Evolutionary conservation across 2,797 vertebrate species (phyloP).

Genomic region (Lithobates sylvaticus): DNA sequence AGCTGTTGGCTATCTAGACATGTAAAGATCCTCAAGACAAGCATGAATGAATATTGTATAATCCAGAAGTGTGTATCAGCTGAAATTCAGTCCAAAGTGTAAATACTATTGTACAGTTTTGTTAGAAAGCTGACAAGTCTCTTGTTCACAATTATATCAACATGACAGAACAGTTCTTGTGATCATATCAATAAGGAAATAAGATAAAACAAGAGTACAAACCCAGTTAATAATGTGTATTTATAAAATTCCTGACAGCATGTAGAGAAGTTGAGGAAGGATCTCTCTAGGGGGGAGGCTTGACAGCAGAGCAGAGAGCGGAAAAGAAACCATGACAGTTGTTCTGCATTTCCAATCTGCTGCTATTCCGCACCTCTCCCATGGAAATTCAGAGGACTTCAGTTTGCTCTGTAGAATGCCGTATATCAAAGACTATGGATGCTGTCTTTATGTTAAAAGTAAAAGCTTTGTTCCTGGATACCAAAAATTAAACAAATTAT

Average conservation of each 20-base stretch:
- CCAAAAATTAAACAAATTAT: too few relatives aligned
- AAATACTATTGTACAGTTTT: neutral
- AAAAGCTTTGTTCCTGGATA: neutral
- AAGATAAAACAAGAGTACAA: conserved; percentile 39
- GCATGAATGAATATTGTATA: neutral
- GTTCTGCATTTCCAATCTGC: conserved; percentile 49
- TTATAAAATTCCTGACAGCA: conserved; percentile 46
- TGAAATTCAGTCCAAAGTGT: neutral
- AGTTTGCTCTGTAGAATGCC: neutral
- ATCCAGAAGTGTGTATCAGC: neutral
- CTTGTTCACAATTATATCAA: neutral
- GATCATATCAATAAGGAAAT: conserved; percentile 6
- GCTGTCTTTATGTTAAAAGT: neutral
- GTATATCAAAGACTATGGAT: neutral
- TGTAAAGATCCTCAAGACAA: neutral
- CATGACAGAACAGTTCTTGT: neutral
- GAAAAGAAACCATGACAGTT: conserved; percentile 50
- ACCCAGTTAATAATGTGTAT: conserved; percentile 43
- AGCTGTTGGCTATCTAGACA: neutral
- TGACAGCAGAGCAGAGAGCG: conserved; percentile 44
- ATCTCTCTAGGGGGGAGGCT: conserved; percentile 52
- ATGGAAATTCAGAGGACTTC: conserved; percentile 1
- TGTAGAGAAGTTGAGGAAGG: conserved; percentile 27
- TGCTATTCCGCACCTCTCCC: conserved; percentile 33
- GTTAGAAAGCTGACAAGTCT: neutral